Conservation (phyloP, 2,797 vertebrate genomes). For the Scarus forsteni region DNA sequence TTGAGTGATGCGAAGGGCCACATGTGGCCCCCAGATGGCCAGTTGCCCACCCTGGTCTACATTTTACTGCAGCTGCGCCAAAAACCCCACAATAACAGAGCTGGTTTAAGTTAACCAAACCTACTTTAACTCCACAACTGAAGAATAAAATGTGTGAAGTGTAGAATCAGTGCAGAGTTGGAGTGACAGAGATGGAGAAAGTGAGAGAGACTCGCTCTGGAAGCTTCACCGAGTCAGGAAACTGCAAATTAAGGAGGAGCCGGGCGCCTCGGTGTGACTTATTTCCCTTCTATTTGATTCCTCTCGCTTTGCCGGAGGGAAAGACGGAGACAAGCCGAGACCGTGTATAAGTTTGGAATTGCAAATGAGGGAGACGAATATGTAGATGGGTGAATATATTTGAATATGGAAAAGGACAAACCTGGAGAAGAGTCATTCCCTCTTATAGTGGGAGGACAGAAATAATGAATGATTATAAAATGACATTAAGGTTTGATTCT, state of each 20-base stretch:
- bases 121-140: constrained; percentile 18
- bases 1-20: too few relatives aligned
- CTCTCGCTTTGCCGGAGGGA: constrained; percentile 41
- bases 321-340: constrained; percentile 31
- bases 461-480: constrained; percentile 2
- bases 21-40: too few relatives aligned
- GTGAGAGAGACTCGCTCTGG: neutral
- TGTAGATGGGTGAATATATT: constrained; percentile 51
- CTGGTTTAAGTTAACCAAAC: constrained; percentile 28
- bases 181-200: neutral
- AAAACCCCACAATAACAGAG: constrained; percentile 36
- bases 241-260: constrained; percentile 64
- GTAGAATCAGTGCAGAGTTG: constrained; percentile 14
- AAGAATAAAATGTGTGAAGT: constrained; percentile 50
- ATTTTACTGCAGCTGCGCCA: neutral
- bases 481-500: constrained; percentile 3
- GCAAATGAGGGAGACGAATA: constrained; percentile 54
- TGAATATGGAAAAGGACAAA: constrained; percentile 12
- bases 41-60: too few relatives aligned
- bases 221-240: constrained; percentile 41
- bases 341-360: constrained; percentile 39
- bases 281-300: constrained; percentile 60
- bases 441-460: neutral
- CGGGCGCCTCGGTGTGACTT: constrained; percentile 31
- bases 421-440: neutral